A percentile compares a stretch with the other conserved stretches of the same genome.
Evolutionary conservation across 1,140 invertebrate species (phyloP).

Genomic region (Magallana gigas): DNA sequence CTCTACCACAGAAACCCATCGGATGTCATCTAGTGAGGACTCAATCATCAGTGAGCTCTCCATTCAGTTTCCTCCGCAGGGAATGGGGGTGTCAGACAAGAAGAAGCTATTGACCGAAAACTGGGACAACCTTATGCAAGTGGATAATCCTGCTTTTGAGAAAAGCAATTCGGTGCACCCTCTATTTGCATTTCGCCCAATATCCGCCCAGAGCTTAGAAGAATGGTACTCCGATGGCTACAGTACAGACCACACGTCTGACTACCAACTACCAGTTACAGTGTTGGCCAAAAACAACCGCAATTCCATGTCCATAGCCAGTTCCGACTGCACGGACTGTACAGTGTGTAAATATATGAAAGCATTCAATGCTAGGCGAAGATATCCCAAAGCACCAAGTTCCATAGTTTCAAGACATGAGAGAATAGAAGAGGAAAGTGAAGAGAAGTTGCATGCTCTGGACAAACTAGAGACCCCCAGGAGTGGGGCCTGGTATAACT

Average conservation of each 20-base stretch:
- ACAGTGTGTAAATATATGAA: slow-evolving; percentile 60
- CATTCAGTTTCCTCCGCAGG: slow-evolving; percentile 49
- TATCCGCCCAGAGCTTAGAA: slow-evolving; percentile 57
- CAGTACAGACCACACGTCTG: slow-evolving; percentile 61
- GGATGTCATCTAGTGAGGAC: slow-evolving; percentile 38
- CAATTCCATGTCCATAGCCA: slow-evolving; percentile 44
- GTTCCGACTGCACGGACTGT: slow-evolving; percentile 61
- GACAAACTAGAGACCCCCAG: slow-evolving; percentile 38
- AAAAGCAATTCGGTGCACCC: slow-evolving; percentile 56
- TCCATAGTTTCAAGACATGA: slow-evolving; percentile 40
- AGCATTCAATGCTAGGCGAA: slow-evolving; percentile 41
- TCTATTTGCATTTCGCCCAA: slow-evolving; percentile 58
- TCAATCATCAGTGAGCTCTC: slow-evolving; percentile 33
- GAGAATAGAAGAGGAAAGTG: slow-evolving; percentile 48
- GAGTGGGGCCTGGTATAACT: slow-evolving; percentile 63
- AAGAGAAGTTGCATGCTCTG: slow-evolving; percentile 41
- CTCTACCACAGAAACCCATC: slow-evolving; percentile 51
- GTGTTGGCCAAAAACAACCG: slow-evolving; percentile 59
- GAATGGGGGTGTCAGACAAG: slow-evolving; percentile 45
- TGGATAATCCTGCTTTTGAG: slow-evolving; percentile 46
- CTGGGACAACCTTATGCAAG: slow-evolving; percentile 62
- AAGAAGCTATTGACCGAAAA: slow-evolving; percentile 65
- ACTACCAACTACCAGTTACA: slow-evolving; percentile 59
- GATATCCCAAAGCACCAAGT: slow-evolving; percentile 38
- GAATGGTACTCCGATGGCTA: slow-evolving; percentile 68